These are phyloP conservation scores for Channa maculata DNA, from an alignment of 2,113 vertebrate genomes.

Conservation along the genomic window DNA sequence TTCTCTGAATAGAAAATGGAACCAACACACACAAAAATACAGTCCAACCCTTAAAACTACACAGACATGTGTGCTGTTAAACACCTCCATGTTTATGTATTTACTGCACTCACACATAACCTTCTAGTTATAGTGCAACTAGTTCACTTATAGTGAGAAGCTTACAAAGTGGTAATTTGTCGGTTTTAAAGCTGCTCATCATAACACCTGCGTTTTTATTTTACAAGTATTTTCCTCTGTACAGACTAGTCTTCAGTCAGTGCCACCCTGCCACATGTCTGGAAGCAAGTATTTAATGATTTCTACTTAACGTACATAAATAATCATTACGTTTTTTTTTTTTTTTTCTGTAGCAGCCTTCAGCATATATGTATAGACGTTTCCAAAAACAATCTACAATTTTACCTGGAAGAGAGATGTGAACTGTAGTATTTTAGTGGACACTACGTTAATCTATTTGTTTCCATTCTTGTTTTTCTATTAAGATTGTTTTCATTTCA, in stretches of 20 bases:
- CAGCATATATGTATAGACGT: not conserved
- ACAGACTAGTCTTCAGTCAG: not conserved
- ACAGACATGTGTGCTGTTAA: too few relatives aligned
- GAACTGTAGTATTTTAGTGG: constrained; percentile 22
- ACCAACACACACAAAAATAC: too few relatives aligned
- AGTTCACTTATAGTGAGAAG: not conserved
- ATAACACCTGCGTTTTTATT: constrained; percentile 14
- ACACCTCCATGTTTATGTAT: not conserved
- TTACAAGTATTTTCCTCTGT: not conserved
- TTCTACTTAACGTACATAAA: constrained; percentile 21
- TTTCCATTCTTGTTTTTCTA: constrained; percentile 14
- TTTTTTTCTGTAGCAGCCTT: not conserved
- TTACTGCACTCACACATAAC: not conserved
- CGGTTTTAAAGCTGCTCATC: constrained; percentile 19
- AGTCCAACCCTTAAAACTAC: too few relatives aligned
- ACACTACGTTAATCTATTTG: constrained; percentile 19
- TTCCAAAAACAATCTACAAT: not conserved
- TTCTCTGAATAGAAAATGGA: too few relatives aligned
- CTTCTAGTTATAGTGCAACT: too few relatives aligned
- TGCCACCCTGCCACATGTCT: not conserved
- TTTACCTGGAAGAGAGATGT: constrained; percentile 1
- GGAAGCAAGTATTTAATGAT: not conserved
- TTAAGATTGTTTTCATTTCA: constrained; percentile 48
- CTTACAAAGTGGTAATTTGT: constrained; percentile 5
- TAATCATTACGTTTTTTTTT: too few relatives aligned